phyloP scores from a whole-genome alignment of 2,797 vertebrate species.

The Lepilemur septentrionalis region DNA sequence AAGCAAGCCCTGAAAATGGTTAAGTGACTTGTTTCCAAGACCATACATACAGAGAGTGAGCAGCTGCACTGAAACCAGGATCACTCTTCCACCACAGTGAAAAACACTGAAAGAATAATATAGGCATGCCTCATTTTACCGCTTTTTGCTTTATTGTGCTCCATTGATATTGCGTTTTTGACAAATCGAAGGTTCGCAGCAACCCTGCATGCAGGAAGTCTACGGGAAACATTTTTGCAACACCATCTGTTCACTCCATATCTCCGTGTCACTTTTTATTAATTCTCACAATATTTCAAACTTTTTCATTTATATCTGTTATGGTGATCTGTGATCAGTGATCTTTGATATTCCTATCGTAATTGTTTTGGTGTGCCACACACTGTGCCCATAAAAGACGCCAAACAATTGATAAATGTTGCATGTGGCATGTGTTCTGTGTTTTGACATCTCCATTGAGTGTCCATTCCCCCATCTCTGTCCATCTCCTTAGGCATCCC shows the following conservation, averaged over 20 bases:
- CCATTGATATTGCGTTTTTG: neutral
- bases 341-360: neutral
- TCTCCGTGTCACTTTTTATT: neutral
- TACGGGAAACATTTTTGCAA: neutral
- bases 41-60: neutral
- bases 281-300: neutral
- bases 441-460: neutral
- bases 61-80: neutral
- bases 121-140: neutral
- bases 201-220: neutral
- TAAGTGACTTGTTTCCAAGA: neutral
- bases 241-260: neutral
- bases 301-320: neutral
- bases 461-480: neutral
- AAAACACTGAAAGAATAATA: neutral
- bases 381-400: neutral
- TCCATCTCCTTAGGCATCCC: neutral
- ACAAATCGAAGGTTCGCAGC: neutral
- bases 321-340: neutral
- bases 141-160: neutral
- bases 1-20: neutral
- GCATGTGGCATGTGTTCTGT: neutral
- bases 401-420: neutral
- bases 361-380: no score
- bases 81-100: neutral